Evolutionary conservation across 2,113 vertebrate genomes (phyloP).

Genomic region (Larimichthys crocea): DNA sequence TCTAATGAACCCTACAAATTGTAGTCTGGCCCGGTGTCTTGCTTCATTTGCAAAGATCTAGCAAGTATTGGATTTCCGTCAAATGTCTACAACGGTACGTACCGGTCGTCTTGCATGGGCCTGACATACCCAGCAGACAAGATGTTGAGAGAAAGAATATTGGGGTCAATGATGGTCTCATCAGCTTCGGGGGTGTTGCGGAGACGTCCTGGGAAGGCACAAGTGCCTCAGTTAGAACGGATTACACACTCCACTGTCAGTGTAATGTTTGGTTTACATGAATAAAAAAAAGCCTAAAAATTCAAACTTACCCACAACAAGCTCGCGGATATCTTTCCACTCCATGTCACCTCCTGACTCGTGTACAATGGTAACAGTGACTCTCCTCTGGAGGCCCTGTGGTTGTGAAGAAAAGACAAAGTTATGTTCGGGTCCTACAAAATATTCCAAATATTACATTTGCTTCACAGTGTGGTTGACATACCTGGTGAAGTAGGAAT

Average conservation of each 20-base stretch:
- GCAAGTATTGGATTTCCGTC: not conserved
- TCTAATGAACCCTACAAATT: not conserved
- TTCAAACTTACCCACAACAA: slow-evolving; percentile 92
- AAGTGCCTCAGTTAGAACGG: not conserved
- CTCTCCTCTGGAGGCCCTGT: slow-evolving; percentile 96
- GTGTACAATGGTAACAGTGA: slow-evolving; percentile 94
- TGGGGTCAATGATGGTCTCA: slow-evolving; percentile 94
- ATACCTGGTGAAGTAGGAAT: slow-evolving; percentile 97
- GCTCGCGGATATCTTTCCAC: slow-evolving; percentile 96
- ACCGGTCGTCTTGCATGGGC: slow-evolving; percentile 95
- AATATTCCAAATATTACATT: slow-evolving; percentile 2
- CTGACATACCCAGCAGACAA: slow-evolving; percentile 90
- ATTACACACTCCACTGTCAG: not conserved
- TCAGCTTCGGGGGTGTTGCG: slow-evolving; percentile 94
- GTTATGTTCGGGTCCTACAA: not conserved
- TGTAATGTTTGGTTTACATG: not conserved
- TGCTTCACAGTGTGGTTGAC: slow-evolving; percentile 7
- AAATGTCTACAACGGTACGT: slow-evolving; percentile 58
- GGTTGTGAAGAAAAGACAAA: not conserved
- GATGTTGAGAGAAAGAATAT: slow-evolving; percentile 97
- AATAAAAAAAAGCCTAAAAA: not conserved
- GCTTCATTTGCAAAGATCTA: not conserved
- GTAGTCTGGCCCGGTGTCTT: not conserved
- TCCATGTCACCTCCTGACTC: slow-evolving; percentile 92
- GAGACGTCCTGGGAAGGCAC: slow-evolving; percentile 88